phyloP scores from a whole-genome alignment of 64 coral and sea anemone species.

The Montipora sp. region DNA sequence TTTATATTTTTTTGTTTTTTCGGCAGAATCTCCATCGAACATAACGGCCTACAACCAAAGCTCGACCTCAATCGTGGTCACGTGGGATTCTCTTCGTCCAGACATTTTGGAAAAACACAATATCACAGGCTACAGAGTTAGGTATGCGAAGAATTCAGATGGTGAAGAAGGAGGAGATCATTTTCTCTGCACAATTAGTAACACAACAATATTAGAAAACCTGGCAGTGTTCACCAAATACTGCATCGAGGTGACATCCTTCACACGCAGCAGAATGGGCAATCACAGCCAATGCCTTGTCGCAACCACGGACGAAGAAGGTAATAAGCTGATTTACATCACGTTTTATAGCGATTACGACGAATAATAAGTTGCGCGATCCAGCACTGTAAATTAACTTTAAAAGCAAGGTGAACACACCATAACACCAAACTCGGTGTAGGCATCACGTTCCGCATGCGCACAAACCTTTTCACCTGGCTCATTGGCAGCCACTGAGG shows the following conservation, averaged over 20 bases:
- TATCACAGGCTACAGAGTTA: not conserved
- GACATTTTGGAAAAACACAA: not conserved
- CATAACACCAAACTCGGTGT: too few species aligned
- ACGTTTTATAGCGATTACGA: too few species aligned
- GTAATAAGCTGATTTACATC: not conserved
- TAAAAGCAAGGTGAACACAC: too few species aligned
- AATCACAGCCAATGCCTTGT: constrained; percentile 38
- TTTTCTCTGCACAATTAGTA: not conserved
- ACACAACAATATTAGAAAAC: not conserved
- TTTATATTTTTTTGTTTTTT: not conserved
- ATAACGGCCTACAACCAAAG: constrained; percentile 12
- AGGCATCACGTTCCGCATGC: too few species aligned
- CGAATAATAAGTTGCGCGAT: too few species aligned
- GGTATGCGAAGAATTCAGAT: not conserved
- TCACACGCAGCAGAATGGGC: not conserved
- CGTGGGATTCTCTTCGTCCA: not conserved
- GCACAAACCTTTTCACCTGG: too few species aligned
- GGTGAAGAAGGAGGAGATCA: not conserved
- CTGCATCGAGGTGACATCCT: not conserved
- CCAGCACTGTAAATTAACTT: too few species aligned
- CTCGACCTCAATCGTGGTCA: constrained; percentile 6
- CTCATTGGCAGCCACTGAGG: too few species aligned
- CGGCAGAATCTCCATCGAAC: not conserved
- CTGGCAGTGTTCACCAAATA: constrained; percentile 15
- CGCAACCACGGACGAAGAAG: constrained; percentile 42